phyloP scores from a whole-genome alignment of 2,113 vertebrate genomes.

The Formicarius rufipectus region DNA sequence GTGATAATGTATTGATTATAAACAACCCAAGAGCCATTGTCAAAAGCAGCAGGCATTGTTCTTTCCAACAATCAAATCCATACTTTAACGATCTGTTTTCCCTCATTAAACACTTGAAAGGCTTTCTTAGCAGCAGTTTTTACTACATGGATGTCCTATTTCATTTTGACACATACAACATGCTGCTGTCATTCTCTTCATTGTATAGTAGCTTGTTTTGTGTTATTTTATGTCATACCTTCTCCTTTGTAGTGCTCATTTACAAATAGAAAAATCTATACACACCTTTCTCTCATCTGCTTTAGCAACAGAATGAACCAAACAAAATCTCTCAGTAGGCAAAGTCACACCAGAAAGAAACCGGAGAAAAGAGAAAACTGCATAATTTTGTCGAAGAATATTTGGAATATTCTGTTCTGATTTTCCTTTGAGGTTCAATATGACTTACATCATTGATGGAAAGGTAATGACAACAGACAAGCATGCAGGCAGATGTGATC shows the following conservation, averaged over 20 bases:
- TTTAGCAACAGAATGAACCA: neutral
- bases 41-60: slow-evolving; percentile 38
- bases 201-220: neutral
- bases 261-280: slow-evolving; percentile 38
- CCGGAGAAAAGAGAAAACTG: rapidly evolving
- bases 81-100: slow-evolving; percentile 55
- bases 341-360: neutral
- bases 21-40: slow-evolving; percentile 20
- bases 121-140: slow-evolving; percentile 11
- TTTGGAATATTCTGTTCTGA: neutral
- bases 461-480: neutral
- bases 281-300: neutral
- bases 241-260: neutral
- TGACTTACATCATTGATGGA: neutral
- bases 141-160: neutral
- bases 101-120: slow-evolving; percentile 55
- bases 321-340: neutral
- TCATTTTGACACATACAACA: slow-evolving; percentile 30
- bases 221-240: neutral
- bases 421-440: neutral
- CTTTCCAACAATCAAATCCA: slow-evolving; percentile 51
- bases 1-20: slow-evolving; percentile 25
- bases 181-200: neutral
- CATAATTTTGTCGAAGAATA: neutral
- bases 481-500: neutral